Conservation (phyloP, 2,888 invertebrate genomes). For the Drosophila algonquin region DNA sequence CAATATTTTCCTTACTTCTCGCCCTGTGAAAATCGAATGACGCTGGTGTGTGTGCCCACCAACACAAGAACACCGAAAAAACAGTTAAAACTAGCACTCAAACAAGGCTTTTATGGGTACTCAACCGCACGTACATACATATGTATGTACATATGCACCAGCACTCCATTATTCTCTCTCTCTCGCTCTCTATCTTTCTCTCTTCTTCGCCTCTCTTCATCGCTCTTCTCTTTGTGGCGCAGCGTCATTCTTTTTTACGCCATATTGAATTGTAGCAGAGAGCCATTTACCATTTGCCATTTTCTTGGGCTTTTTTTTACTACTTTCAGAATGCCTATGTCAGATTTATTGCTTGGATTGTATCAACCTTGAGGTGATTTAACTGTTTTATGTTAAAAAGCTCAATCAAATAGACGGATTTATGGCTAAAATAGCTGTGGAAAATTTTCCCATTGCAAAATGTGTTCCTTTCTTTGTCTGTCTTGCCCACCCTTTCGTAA, state of each 20-base stretch:
- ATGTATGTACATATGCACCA: conserved; percentile 25
- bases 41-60: conserved; percentile 14
- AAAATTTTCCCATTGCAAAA: conserved; percentile 38
- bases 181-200: not conserved
- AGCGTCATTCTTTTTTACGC: conserved; percentile 60
- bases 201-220: conserved; percentile 25
- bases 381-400: conserved; percentile 57
- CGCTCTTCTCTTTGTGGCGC: conserved; percentile 41
- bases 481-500: conserved; percentile 1
- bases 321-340: not conserved
- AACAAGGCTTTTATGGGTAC: conserved; percentile 31
- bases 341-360: conserved; percentile 5
- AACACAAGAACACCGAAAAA: conserved; percentile 27
- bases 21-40: conserved; percentile 53
- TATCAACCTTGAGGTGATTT: conserved; percentile 14
- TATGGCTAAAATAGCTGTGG: conserved; percentile 22
- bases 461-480: conserved; percentile 15
- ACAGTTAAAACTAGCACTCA: conserved; percentile 30
- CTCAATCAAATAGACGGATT: not conserved
- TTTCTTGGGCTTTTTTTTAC: conserved; percentile 57
- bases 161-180: conserved; percentile 43
- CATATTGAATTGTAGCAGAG: conserved; percentile 57
- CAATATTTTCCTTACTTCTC: conserved; percentile 63
- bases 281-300: conserved; percentile 36
- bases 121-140: conserved; percentile 15